phyloP scores from a whole-genome alignment of 2,797 vertebrate species.

The Sardinella longiceps region DNA sequence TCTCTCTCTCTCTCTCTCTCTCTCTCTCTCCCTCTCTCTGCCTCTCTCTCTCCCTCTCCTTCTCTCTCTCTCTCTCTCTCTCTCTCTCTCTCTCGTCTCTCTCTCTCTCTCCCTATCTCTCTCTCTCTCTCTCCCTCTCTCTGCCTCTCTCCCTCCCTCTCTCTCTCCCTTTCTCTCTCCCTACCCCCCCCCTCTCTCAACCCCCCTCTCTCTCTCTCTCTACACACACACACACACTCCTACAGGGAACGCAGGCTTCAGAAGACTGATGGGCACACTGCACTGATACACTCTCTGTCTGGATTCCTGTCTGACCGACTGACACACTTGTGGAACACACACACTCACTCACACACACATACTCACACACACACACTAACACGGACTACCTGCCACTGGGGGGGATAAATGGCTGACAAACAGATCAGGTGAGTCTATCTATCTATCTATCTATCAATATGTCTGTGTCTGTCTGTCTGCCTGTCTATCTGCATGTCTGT shows the following conservation, averaged over 20 bases:
- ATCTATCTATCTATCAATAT: too few relatives aligned
- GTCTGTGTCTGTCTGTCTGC: too few relatives aligned
- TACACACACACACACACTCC: slow-evolving; percentile 34
- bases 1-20: not conserved
- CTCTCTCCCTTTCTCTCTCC: not conserved
- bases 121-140: not conserved
- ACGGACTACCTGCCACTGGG: slow-evolving; percentile 56
- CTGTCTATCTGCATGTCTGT: too few relatives aligned
- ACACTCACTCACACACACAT: slow-evolving; percentile 3
- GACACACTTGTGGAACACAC: slow-evolving; percentile 48
- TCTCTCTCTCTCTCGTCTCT: not conserved
- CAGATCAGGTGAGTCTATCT: slow-evolving; percentile 75
- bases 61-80: not conserved
- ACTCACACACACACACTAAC: slow-evolving; percentile 37
- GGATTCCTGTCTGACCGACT: slow-evolving; percentile 42
- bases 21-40: not conserved
- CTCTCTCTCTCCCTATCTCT: slow-evolving; percentile 27
- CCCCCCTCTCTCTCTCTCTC: too few relatives aligned
- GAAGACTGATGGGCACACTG: slow-evolving; percentile 12
- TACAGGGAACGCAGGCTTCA: not conserved
- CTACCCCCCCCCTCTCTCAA: not conserved
- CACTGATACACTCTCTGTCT: slow-evolving; percentile 26
- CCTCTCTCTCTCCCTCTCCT: not conserved
- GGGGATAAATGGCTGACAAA: slow-evolving; percentile 83
- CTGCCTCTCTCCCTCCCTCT: not conserved